Percentiles rank a stretch among this genome's conserved stretches.
These are phyloP conservation scores for Platycnemis pennipes DNA, from an alignment of 2,888 invertebrate species.

Conservation along the genomic window DNA sequence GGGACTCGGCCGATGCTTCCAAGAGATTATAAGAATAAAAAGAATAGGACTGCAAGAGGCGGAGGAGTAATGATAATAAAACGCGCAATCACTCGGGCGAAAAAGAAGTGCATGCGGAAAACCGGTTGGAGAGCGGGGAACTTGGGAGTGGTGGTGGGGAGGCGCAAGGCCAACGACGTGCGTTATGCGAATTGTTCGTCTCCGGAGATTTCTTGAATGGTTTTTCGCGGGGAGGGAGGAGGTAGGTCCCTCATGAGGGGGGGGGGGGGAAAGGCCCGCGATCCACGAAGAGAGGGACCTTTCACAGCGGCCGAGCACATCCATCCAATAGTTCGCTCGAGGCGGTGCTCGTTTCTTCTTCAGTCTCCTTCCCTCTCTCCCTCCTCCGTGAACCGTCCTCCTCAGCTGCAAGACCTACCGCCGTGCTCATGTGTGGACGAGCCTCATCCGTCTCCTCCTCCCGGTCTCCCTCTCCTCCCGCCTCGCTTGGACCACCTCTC, in stretches of 20 bases:
- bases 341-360: background rate
- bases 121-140: background rate
- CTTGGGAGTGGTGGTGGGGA: background rate
- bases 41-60: background rate
- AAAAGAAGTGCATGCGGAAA: background rate
- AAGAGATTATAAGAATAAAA: background rate
- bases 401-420: constrained; percentile 3
- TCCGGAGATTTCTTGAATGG: background rate
- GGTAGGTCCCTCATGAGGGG: background rate
- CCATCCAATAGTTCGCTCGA: background rate
- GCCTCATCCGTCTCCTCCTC: background rate
- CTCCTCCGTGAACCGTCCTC: background rate
- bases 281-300: background rate
- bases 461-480: background rate
- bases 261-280: background rate
- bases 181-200: constrained; percentile 61
- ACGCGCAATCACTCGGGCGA: background rate
- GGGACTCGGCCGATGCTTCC: background rate
- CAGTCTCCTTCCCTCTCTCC: background rate
- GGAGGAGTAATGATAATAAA: background rate
- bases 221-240: background rate
- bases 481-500: background rate
- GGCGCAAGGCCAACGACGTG: constrained; percentile 42
- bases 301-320: background rate
- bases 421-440: background rate